Evolutionary conservation across 2,888 invertebrate genomes (phyloP).

Genomic region (Gymnosoma rotundatum): DNA sequence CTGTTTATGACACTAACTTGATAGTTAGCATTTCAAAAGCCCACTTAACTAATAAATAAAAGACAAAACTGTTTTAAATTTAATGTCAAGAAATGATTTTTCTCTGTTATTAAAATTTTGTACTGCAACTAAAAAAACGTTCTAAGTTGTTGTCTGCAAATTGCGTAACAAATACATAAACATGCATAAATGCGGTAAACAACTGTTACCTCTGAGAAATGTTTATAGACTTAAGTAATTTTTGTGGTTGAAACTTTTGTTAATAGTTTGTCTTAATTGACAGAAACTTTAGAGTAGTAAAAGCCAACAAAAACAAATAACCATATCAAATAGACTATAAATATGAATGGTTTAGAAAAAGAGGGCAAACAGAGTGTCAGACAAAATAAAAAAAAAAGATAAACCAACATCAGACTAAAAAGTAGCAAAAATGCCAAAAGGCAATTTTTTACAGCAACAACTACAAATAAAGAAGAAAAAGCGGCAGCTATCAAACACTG

Average conservation of each 20-base stretch:
- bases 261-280: slow-evolving; percentile 60
- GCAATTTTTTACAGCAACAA: slow-evolving; percentile 32
- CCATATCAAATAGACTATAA: slow-evolving; percentile 50
- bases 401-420: slow-evolving; percentile 40
- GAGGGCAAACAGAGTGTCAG: slow-evolving; percentile 13
- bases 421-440: slow-evolving; percentile 61
- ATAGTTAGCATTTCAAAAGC: too few relatives aligned
- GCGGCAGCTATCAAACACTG: slow-evolving; percentile 65
- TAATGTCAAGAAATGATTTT: too few relatives aligned
- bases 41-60: too few relatives aligned
- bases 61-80: too few relatives aligned
- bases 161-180: not conserved
- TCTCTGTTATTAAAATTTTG: too few relatives aligned
- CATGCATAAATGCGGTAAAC: not conserved
- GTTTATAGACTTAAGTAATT: slow-evolving; percentile 33
- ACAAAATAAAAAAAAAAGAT: slow-evolving; percentile 53
- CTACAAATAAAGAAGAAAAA: not conserved
- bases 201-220: slow-evolving; percentile 29
- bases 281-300: slow-evolving; percentile 16
- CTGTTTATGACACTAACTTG: too few relatives aligned
- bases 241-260: slow-evolving; percentile 35
- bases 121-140: not conserved
- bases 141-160: not conserved
- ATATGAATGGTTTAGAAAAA: slow-evolving; percentile 52
- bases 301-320: slow-evolving; percentile 27